phyloP scores from a whole-genome alignment of 2,888 invertebrate species.

The Stenurella melanura region DNA sequence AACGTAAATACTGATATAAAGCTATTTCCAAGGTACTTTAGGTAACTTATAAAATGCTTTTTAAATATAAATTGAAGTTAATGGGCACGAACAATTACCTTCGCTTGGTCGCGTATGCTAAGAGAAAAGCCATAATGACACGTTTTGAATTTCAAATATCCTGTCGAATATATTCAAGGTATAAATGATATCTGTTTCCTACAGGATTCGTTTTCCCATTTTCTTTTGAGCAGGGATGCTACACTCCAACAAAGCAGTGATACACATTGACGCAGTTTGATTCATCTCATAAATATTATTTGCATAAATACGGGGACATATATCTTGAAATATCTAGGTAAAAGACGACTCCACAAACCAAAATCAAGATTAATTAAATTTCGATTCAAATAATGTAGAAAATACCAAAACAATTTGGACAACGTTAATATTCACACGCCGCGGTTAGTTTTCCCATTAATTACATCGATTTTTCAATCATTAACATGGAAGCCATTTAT shows the following conservation, averaged over 20 bases:
- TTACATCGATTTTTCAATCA: no score
- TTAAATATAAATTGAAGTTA: slow-evolving; percentile 34
- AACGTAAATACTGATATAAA: slow-evolving; percentile 23
- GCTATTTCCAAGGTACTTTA: slow-evolving; percentile 29
- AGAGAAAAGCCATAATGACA: slow-evolving; percentile 58
- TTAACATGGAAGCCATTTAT: no score
- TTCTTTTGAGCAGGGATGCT: slow-evolving; percentile 36
- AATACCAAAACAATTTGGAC: no score
- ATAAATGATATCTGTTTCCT: neutral
- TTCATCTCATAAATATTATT: slow-evolving; percentile 7
- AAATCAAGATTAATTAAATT: no score
- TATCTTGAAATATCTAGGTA: no score
- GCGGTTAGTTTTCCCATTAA: no score
- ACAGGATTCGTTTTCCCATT: slow-evolving; percentile 29
- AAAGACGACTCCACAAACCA: no score
- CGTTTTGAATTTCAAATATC: slow-evolving; percentile 61
- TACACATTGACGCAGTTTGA: slow-evolving; percentile 1
- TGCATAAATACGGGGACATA: neutral
- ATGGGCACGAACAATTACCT: slow-evolving; percentile 29
- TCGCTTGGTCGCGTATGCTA: slow-evolving; percentile 5
- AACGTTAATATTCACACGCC: no score
- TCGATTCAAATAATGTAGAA: no score
- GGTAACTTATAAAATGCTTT: slow-evolving; percentile 32
- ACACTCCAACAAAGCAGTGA: neutral
- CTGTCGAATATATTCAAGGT: slow-evolving; percentile 51